Base-by-base conservation (phyloP, 2,888 invertebrate genomes). In the Ophraella communa region DNA sequence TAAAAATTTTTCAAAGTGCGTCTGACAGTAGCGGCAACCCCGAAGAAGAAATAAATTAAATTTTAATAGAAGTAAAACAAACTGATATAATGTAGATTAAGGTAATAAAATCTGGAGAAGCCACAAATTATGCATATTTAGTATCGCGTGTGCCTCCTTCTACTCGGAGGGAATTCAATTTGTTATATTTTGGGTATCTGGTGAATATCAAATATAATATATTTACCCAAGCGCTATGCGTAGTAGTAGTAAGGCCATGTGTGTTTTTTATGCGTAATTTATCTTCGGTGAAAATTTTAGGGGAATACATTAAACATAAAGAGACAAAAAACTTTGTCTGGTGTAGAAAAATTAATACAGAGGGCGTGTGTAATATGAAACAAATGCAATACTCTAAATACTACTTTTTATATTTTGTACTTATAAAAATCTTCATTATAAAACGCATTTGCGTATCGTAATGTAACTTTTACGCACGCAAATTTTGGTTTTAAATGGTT, bases 171-270 rank as follows among this genome's bases (percentile, higher is more conserved):
- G 78, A 80, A 81, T 81, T 81, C 79, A 80, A 81, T 81, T 81
- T 81, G 79, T 24, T 23, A 11, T n/a, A 11, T 49, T 21, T 78
- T 77, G 8, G 73, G 79, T 76, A 79, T 81, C 81, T 81, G 81
- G 79, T 71, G 77, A 80, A 74, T 76, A 79, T 81, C 80, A 80
- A 79, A 80, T 80, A 80, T 80, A 79, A 80, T 75, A 78, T 78
- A 78, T 79, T 27, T 49, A n/a, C n/a, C 49, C 7, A n/a, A n/a
- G n/a, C 27, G 8, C 24, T 27, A 75, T 78, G 78, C 77, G 77
- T 76, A 74, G n/a, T n/a, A n/a, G n/a, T n/a, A n/a, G n/a, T n/a
- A n/a, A n/a, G n/a, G n/a, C n/a, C n/a, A n/a, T n/a, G n/a, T n/a
- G n/a, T 71, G 74, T 75, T 77, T 77, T 74, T 72, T 74, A 75